Evolutionary conservation across 2,888 invertebrate species (phyloP).

Genomic region (Meteorus colon): DNA sequence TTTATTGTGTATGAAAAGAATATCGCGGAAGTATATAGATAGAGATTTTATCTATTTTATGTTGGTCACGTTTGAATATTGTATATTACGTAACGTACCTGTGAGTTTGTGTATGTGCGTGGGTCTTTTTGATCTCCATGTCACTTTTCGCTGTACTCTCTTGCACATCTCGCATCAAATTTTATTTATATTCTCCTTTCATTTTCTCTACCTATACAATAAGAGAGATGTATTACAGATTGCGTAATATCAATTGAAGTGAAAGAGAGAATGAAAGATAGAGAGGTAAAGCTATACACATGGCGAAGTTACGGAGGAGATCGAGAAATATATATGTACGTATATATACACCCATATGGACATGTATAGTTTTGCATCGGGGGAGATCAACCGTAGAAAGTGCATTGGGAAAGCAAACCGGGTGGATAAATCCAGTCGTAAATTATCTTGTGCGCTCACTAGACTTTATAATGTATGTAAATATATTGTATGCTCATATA

Average conservation of each 20-base stretch:
- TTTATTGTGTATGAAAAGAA: background rate
- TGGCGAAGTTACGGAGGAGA: background rate
- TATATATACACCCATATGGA: background rate
- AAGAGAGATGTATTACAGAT: background rate
- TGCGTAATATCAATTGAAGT: background rate
- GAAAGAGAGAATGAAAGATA: background rate
- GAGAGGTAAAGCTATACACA: background rate
- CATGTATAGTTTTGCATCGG: background rate
- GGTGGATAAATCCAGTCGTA: slow-evolving; percentile 66
- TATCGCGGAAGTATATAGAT: background rate
- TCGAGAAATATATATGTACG: background rate
- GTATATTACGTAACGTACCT: background rate
- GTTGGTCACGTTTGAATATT: slow-evolving; percentile 2
- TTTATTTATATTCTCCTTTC: background rate
- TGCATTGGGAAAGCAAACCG: slow-evolving; percentile 69
- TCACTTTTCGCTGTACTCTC: slow-evolving; percentile 3
- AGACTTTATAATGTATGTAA: background rate
- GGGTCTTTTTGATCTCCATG: background rate
- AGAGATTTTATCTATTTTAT: slow-evolving; percentile 2
- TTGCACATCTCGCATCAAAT: slow-evolving; percentile 5
- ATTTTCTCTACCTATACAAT: background rate
- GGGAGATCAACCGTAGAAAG: slow-evolving; percentile 67
- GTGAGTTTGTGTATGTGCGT: background rate
- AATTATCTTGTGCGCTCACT: slow-evolving; percentile 62
- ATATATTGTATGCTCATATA: slow-evolving; percentile 19